A percentile compares a stretch with the other conserved stretches of the same genome.
Conservation (phyloP, 2,797 vertebrate species). For the Propithecus deckenii region DNA sequence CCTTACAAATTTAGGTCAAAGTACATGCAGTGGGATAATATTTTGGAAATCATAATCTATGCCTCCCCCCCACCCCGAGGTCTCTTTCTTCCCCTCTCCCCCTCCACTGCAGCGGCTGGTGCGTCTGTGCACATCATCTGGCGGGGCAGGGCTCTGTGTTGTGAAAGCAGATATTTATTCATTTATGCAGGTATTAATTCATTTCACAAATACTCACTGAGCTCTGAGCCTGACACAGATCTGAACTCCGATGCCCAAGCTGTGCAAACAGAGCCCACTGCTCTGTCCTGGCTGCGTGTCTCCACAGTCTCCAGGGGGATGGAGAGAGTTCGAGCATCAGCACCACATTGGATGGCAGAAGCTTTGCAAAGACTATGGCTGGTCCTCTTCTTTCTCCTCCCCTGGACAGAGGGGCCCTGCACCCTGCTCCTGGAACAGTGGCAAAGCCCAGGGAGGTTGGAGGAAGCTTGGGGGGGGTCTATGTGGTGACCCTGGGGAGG, state of each 20-base stretch:
- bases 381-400: not conserved
- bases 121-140: not conserved
- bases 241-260: not conserved
- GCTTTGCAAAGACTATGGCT: not conserved
- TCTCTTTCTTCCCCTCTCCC: not conserved
- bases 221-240: not conserved
- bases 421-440: not conserved
- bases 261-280: not conserved
- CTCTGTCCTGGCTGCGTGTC: not conserved
- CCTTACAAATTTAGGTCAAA: not conserved
- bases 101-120: rapidly evolving
- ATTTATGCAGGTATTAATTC: not conserved
- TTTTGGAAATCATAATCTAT: not conserved
- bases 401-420: not conserved
- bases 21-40: not conserved
- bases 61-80: not conserved
- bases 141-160: rapidly evolving
- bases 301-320: not conserved
- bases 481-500: not conserved
- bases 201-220: not conserved
- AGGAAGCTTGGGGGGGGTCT: not conserved
- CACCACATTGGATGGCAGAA: not conserved
- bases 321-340: not conserved
- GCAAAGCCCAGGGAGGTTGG: not conserved
- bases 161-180: not conserved